These are phyloP conservation scores for Paracentrotus lividus DNA, from an alignment of 53 echinoderm and acorn worm species.

Conservation along the genomic window DNA sequence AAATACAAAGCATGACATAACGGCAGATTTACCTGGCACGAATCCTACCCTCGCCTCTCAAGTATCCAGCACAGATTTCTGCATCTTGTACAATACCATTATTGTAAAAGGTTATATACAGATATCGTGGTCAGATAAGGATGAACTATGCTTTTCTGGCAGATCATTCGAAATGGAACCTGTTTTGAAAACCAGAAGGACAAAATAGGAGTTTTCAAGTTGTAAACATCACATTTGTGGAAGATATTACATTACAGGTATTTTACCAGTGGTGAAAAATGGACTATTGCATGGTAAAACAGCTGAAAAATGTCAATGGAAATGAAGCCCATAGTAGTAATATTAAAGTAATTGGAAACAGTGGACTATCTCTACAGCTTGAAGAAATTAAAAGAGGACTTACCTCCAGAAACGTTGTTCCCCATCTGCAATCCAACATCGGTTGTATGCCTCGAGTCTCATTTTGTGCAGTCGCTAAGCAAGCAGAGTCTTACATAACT, in stretches of 20 bases:
- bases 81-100: neutral
- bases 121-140: neutral
- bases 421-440: constrained; percentile 90
- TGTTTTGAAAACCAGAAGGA: neutral
- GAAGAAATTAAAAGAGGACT: neutral
- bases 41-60: constrained; percentile 40
- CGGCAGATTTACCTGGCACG: constrained; percentile 33
- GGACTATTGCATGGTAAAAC: too few relatives aligned
- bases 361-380: too few relatives aligned
- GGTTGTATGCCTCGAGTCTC: constrained; percentile 68
- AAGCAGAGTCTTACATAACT: constrained; percentile 78
- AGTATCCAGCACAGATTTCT: constrained; percentile 56
- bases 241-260: too few relatives aligned
- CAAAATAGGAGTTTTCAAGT: too few relatives aligned
- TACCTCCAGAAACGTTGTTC: constrained; percentile 53
- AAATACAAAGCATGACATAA: too few relatives aligned
- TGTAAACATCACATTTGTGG: too few relatives aligned
- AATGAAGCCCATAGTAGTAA: too few relatives aligned
- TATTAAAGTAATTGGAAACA: too few relatives aligned
- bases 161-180: constrained; percentile 1
- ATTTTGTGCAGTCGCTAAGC: constrained; percentile 67
- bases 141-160: neutral
- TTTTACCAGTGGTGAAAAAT: too few relatives aligned
- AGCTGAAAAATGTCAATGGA: too few relatives aligned
- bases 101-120: neutral